Conservation (phyloP, 2,113 vertebrate genomes). For the Sapayoa aenigma region DNA sequence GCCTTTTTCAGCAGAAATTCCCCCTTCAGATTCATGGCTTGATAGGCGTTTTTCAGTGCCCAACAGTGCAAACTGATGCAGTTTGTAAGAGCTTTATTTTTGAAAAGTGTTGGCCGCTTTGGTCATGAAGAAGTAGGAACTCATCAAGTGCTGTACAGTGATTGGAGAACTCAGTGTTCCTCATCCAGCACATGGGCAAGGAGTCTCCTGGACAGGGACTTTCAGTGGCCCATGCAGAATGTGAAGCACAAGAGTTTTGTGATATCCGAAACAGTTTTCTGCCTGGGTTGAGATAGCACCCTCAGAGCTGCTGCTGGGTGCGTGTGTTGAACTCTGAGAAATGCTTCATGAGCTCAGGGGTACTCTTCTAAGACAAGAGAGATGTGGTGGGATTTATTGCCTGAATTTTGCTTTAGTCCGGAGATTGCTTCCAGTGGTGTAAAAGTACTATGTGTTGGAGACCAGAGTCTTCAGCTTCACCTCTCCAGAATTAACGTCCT, state of each 20-base stretch:
- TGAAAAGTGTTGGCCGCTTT: background rate
- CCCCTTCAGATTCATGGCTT: background rate
- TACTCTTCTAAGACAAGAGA: background rate
- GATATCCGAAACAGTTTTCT: background rate
- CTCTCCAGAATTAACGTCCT: background rate
- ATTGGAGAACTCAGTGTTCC: background rate
- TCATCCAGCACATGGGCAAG: fast-evolving
- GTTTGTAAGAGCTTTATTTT: background rate
- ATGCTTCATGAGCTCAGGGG: background rate
- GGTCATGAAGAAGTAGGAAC: background rate
- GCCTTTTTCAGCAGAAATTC: background rate
- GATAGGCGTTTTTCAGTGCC: background rate
- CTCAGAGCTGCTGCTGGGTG: background rate
- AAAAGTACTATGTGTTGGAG: background rate
- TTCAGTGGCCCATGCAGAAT: fast-evolving
- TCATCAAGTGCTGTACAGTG: background rate
- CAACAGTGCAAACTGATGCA: background rate
- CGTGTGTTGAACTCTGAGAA: background rate
- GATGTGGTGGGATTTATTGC: background rate
- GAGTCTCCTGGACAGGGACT: fast-evolving
- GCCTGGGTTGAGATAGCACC: background rate
- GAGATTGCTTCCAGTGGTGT: background rate
- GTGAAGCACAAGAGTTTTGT: background rate
- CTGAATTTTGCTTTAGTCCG: background rate
- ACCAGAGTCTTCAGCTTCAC: background rate